Base-by-base conservation (phyloP, 2,797 vertebrate genomes). In the Acipenser oxyrinchus region DNA sequence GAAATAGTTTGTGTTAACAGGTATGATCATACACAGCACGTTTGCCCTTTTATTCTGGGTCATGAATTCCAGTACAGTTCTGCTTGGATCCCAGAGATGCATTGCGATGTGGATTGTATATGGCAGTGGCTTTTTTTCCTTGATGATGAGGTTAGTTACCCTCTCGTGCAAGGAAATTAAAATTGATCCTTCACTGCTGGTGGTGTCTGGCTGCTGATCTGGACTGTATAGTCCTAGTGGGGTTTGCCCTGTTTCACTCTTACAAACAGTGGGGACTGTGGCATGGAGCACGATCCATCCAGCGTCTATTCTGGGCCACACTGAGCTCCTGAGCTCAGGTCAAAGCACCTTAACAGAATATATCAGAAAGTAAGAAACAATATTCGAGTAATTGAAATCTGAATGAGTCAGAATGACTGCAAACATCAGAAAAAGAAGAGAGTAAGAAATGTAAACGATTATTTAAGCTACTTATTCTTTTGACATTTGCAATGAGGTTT, bases 131-230 rank as follows among this genome's bases (percentile, higher is more conserved):
- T n/a, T n/a, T 58, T 57, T 12, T 12, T 48, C 51, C 64, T 48
- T 12, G 10, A 11, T 65, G 11, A 65, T 57, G 52, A 48, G 11
- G 51, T 37, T 65, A 65, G 51, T 55, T 48, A 65, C 64, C 51
- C 51, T 65, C 51, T n/a, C 10, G 50, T 65, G 1, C 18, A 11
- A 10, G 18, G 64, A 48, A 48, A 55, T 52, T 57, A 37, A 12
- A 65, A 65, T 12, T 58, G 55, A 58, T 6, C 51, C 15, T 6
- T 49, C 10, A 11, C 10, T 48, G 23, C 62, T 50, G 11, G 37
- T 8, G 6, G 9, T 63, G 10, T 7, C 10, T 7, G 10, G 51
- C 48, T 63, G 49, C 9, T 12, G 15, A n/a, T 12, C 48, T 13
- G 55, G 15, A 58, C 55, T 58, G 9, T 6, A 5, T 37, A 37